phyloP scores from a whole-genome alignment of 2,113 vertebrate genomes.

The Dipodomys stephensi region DNA sequence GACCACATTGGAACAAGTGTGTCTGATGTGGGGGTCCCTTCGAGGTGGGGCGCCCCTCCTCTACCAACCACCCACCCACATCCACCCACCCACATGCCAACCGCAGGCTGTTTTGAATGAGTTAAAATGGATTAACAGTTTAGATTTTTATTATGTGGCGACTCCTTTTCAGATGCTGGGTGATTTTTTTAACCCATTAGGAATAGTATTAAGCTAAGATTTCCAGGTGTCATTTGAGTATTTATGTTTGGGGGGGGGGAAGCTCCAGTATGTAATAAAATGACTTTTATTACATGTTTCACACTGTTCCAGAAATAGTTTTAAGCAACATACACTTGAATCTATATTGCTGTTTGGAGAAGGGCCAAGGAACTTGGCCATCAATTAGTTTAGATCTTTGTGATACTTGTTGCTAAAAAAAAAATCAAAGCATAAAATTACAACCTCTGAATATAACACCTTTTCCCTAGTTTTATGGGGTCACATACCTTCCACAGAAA shows the following conservation, averaged over 20 bases:
- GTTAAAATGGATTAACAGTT: slow-evolving; percentile 76
- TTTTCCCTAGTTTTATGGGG: slow-evolving; percentile 21
- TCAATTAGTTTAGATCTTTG: slow-evolving; percentile 80
- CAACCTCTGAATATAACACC: slow-evolving; percentile 7
- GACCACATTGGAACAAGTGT: not conserved
- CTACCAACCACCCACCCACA: not conserved
- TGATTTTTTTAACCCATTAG: slow-evolving; percentile 68
- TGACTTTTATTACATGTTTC: slow-evolving; percentile 85
- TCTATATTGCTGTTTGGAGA: slow-evolving; percentile 82
- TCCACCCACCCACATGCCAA: not conserved
- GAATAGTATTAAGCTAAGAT: slow-evolving; percentile 66
- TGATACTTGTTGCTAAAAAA: slow-evolving; percentile 85
- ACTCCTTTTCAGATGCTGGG: slow-evolving; percentile 49
- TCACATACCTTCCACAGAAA: not conserved
- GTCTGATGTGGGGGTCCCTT: slow-evolving; percentile 5
- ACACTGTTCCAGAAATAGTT: slow-evolving; percentile 85
- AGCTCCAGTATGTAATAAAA: too few species aligned
- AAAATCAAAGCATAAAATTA: slow-evolving; percentile 47
- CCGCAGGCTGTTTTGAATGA: slow-evolving; percentile 67
- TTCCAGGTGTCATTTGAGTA: slow-evolving; percentile 66
- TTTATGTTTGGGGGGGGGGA: slow-evolving; percentile 54
- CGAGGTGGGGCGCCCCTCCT: not conserved
- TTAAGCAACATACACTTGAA: slow-evolving; percentile 86
- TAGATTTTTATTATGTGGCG: slow-evolving; percentile 72
- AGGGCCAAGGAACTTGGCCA: slow-evolving; percentile 82